These are phyloP conservation scores for Drymonia ruficornis DNA, from an alignment of 2,888 invertebrate genomes.

Conservation along the genomic window DNA sequence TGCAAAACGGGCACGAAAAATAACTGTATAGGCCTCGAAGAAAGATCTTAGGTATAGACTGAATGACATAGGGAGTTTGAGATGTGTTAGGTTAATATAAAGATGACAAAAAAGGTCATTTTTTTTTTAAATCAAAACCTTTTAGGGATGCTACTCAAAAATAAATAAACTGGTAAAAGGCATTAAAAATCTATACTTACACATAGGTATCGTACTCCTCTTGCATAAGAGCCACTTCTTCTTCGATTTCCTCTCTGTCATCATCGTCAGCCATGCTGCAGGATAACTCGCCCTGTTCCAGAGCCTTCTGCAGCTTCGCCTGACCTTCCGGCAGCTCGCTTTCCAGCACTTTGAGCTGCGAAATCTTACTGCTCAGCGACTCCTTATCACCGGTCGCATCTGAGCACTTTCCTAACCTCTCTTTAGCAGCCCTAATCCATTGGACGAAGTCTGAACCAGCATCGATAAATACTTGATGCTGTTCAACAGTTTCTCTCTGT, in stretches of 20 bases:
- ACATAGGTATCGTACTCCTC: constrained; percentile 95
- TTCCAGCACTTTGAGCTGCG: constrained; percentile 92
- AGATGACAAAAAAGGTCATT: no score
- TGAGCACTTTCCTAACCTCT: constrained; percentile 95
- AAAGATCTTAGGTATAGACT: no score
- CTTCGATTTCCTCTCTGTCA: constrained; percentile 95
- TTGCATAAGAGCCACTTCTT: constrained; percentile 95
- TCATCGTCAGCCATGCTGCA: constrained; percentile 93
- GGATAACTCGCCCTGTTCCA: constrained; percentile 94
- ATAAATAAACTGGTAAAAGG: no score
- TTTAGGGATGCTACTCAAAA: no score
- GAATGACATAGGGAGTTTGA: no score
- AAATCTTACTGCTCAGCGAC: constrained; percentile 93
- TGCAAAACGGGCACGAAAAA: no score
- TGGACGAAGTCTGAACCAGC: constrained; percentile 95
- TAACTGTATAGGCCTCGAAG: no score
- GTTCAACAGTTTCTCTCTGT: constrained; percentile 95
- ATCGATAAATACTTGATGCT: constrained; percentile 96
- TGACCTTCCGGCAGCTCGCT: constrained; percentile 94
- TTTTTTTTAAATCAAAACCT: no score
- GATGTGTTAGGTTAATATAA: no score
- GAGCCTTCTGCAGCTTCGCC: constrained; percentile 91
- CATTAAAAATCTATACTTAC: constrained; percentile 71
- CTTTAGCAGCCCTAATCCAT: constrained; percentile 96
- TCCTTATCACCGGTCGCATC: constrained; percentile 97